Percentiles rank a stretch among this genome's conserved stretches.
Evolutionary conservation across 2,888 invertebrate genomes (phyloP).

Genomic region (Brachypterus glaber): DNA sequence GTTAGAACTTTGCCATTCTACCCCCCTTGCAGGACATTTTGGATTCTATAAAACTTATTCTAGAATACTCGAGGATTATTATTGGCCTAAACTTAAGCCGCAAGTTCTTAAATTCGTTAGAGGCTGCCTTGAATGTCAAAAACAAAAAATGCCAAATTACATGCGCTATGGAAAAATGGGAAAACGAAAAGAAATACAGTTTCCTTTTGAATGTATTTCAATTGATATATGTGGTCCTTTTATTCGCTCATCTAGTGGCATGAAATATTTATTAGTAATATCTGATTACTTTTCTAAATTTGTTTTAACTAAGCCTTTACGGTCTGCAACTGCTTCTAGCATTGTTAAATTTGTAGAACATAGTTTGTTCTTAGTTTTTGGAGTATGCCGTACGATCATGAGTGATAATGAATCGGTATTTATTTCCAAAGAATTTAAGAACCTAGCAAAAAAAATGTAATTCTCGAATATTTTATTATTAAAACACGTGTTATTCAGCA

Average conservation of each 20-base stretch:
- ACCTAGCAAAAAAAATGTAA: no score
- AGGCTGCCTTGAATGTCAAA: slow-evolving; percentile 9
- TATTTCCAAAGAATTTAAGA: slow-evolving; percentile 7
- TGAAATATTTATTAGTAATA: slow-evolving; percentile 3
- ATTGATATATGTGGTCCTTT: slow-evolving; percentile 6
- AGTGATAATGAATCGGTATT: slow-evolving; percentile 12
- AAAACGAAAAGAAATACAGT: slow-evolving; percentile 4
- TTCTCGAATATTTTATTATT: no score
- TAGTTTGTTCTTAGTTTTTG: slow-evolving; percentile 12
- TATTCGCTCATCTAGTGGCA: background rate
- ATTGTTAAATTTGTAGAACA: slow-evolving; percentile 12
- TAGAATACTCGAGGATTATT: slow-evolving; percentile 1
- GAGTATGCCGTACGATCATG: slow-evolving; percentile 11
- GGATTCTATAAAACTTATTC: slow-evolving; percentile 8
- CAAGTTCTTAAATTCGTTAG: background rate
- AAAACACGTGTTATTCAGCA: no score
- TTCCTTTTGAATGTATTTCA: slow-evolving; percentile 5
- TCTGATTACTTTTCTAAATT: slow-evolving; percentile 8
- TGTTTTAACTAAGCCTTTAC: slow-evolving; percentile 6
- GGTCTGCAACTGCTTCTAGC: slow-evolving; percentile 4
- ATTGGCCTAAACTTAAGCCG: slow-evolving; percentile 6
- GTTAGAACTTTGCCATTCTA: background rate
- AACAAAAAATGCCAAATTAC: slow-evolving; percentile 2
- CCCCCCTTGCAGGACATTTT: slow-evolving; percentile 4
- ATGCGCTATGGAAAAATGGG: slow-evolving; percentile 3